phyloP scores from a whole-genome alignment of 2,888 invertebrate genomes.

The Thecocarcelia acutangulata region DNA sequence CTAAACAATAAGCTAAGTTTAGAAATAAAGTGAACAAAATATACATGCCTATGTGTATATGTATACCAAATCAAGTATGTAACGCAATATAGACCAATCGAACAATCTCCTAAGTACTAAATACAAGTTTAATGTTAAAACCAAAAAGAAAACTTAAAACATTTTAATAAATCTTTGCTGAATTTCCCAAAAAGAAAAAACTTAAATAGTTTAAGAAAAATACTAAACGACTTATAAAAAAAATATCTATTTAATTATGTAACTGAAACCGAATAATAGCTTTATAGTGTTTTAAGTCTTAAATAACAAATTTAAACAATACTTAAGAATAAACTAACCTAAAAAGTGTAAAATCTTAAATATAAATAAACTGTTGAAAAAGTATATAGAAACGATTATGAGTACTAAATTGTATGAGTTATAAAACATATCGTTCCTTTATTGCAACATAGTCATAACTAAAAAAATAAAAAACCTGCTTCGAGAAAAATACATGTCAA shows the following conservation, averaged over 20 bases:
- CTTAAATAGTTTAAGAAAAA: slow-evolving; percentile 39
- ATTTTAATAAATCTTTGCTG: slow-evolving; percentile 56
- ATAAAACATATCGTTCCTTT: too few species aligned
- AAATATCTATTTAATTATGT: slow-evolving; percentile 59
- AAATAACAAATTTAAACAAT: slow-evolving; percentile 41
- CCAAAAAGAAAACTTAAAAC: slow-evolving; percentile 14
- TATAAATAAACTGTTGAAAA: neutral
- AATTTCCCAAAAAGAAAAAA: slow-evolving; percentile 47
- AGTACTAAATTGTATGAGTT: too few species aligned
- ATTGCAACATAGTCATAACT: too few species aligned
- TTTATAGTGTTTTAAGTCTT: slow-evolving; percentile 78
- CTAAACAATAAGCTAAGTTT: too few species aligned
- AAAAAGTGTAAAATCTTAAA: slow-evolving; percentile 19
- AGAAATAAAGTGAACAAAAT: neutral
- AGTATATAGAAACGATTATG: too few species aligned
- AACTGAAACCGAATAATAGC: slow-evolving; percentile 78
- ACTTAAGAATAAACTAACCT: slow-evolving; percentile 27
- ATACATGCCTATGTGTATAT: neutral
- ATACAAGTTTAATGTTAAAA: slow-evolving; percentile 45
- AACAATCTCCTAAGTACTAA: slow-evolving; percentile 64
- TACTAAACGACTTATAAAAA: slow-evolving; percentile 10
- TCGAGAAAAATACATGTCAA: too few species aligned
- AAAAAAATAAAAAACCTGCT: too few species aligned
- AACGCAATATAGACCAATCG: slow-evolving; percentile 65
- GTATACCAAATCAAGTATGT: slow-evolving; percentile 51